Conservation (phyloP, 1,140 invertebrate genomes). For the Whitmania pigra region DNA sequence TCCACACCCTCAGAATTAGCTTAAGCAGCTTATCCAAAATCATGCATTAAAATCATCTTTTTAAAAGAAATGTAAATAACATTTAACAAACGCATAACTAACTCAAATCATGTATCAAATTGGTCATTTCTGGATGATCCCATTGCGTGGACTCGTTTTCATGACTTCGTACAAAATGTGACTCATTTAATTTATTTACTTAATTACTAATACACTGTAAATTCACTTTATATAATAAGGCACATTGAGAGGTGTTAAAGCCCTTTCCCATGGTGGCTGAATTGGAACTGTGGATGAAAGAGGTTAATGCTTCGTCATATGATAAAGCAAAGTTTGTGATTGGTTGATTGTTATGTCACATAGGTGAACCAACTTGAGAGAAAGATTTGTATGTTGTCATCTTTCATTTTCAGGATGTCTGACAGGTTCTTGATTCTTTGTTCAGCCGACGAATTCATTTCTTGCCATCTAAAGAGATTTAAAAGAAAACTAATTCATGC, state of each 20-base stretch:
- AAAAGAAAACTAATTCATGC: too few species aligned
- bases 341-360: background rate
- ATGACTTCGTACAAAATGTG: slow-evolving; percentile 54
- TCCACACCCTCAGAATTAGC: too few species aligned
- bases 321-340: too few species aligned
- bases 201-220: background rate
- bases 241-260: slow-evolving; percentile 82
- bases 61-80: background rate
- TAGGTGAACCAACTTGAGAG: background rate
- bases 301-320: background rate
- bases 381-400: slow-evolving; percentile 2
- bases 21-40: too few species aligned
- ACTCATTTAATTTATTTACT: background rate
- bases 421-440: slow-evolving; percentile 7
- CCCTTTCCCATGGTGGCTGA: slow-evolving; percentile 83
- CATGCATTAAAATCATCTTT: too few species aligned
- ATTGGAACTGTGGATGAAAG: slow-evolving; percentile 54
- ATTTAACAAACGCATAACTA: background rate
- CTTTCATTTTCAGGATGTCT: slow-evolving; percentile 10
- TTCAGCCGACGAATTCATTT: background rate
- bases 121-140: slow-evolving; percentile 95
- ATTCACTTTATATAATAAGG: slow-evolving; percentile 93
- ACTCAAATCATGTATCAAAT: slow-evolving; percentile 45
- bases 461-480: slow-evolving; percentile 3
- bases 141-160: slow-evolving; percentile 86